phyloP scores from a whole-genome alignment of 1,140 invertebrate species.

The Euura lappo region DNA sequence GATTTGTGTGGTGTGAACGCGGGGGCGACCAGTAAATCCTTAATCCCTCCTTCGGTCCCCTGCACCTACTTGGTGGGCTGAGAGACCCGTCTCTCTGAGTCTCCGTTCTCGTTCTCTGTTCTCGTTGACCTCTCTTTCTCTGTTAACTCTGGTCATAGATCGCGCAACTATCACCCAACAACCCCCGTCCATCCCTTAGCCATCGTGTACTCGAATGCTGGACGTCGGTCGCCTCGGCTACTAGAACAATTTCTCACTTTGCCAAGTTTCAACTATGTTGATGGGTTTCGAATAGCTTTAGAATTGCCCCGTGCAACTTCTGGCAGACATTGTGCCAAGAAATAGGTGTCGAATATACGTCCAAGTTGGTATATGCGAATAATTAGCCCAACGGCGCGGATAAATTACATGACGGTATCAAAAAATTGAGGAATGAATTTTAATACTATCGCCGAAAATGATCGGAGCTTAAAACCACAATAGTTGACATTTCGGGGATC shows the following conservation, averaged over 20 bases:
- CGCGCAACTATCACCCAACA: slow-evolving; percentile 57
- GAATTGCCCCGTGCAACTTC: not conserved
- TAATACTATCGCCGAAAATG: not conserved
- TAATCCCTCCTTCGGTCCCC: not conserved
- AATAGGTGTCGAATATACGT: too few relatives aligned
- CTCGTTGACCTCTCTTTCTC: slow-evolving; percentile 10
- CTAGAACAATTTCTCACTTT: slow-evolving; percentile 22
- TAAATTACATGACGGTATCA: not conserved
- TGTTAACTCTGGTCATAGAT: slow-evolving; percentile 58
- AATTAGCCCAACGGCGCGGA: not conserved
- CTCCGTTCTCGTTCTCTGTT: not conserved
- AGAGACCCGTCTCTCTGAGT: slow-evolving; percentile 3
- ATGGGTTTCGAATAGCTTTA: slow-evolving; percentile 34
- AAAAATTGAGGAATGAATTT: slow-evolving; percentile 1
- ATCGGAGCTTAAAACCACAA: slow-evolving; percentile 7
- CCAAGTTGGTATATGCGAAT: too few relatives aligned
- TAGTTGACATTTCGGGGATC: not conserved
- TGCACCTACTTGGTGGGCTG: not conserved
- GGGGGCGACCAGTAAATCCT: slow-evolving; percentile 57
- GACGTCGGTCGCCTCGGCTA: slow-evolving; percentile 26
- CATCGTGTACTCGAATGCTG: slow-evolving; percentile 12
- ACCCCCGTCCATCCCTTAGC: slow-evolving; percentile 38
- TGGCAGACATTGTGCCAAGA: not conserved
- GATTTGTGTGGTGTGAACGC: slow-evolving; percentile 60
- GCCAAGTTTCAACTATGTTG: slow-evolving; percentile 38